Base-by-base conservation (phyloP, 2,113 vertebrate genomes). In the Oreochromis spilurus region DNA sequence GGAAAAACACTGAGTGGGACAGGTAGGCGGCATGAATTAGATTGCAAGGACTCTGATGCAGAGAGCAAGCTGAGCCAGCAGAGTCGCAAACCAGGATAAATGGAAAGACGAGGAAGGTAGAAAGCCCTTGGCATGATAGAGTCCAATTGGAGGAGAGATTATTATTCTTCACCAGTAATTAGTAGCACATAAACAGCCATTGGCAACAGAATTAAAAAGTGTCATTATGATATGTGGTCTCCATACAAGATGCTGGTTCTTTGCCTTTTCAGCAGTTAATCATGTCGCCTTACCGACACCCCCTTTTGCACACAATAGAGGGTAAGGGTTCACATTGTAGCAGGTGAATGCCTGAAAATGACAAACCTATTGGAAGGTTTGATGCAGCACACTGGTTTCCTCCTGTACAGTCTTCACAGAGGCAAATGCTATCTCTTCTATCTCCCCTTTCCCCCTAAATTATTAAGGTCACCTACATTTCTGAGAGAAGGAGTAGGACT, bases 161-260 rank as follows among this genome's bases (percentile, higher is more conserved):
- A 91, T 96, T 94, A 93, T 95, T 95, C 91, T 94, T 94, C 85
- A 80, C 81, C 83, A 86, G 93, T 95, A 94, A 96, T 94, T 96
- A 95, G 93, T 87, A 89, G 93, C 89, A 85, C 91, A 94, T 95
- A 94, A 94, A 94, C 92, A 95, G 92, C 93, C 91, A 84, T 88
- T 91, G 94, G 93, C 93, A 94, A 93, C 88, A 70, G 70, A 93
- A 95, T 91, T 90, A 92, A 93, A 94, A 93, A 93, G 91, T 90
- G 91, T 75, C 91, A 87, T 91, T 92, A 85, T 94, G 88, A 94
- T 93, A 90, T 91, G 93, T 94, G 79, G 92, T 88, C 87, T 86
- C 72, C 67, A 36, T 82, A 43, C 88, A 78, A 84, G 82, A 89
- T 60, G 84, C 82, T 14, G 34, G 53, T 79, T 90, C 86, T 86